Conservation (phyloP, 2,113 vertebrate genomes). For the Hypocryptadius cinnamomeus region DNA sequence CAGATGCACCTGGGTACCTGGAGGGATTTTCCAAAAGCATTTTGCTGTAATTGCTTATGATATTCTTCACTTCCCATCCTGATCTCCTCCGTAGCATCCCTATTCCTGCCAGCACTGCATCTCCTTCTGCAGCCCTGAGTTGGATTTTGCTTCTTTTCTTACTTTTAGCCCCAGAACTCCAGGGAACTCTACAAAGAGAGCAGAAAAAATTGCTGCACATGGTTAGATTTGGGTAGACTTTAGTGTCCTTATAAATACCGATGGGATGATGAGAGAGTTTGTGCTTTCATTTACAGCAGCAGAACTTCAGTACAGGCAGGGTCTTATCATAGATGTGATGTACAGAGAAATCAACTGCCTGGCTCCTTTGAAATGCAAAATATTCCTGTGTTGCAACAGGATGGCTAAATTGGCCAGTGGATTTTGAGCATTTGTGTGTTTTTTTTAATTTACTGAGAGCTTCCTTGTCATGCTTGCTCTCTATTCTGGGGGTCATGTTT, state of each 20-base stretch:
- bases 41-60: slow-evolving; percentile 36
- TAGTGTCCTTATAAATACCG: not conserved
- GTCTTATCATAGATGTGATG: not conserved
- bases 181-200: not conserved
- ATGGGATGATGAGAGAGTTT: not conserved
- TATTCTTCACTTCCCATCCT: slow-evolving; percentile 2
- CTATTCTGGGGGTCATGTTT: not conserved
- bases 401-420: not conserved
- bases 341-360: not conserved
- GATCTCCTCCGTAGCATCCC: not conserved
- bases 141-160: not conserved
- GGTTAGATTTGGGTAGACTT: not conserved
- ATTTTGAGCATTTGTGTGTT: not conserved
- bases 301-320: not conserved
- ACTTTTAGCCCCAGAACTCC: not conserved
- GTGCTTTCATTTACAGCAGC: not conserved
- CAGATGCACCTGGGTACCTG: slow-evolving; percentile 51
- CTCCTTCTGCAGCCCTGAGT: not conserved
- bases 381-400: not conserved
- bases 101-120: not conserved
- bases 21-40: slow-evolving; percentile 30
- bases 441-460: not conserved
- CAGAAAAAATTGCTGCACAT: not conserved
- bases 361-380: not conserved
- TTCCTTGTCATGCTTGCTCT: not conserved